Base-by-base conservation (phyloP, 1,140 invertebrate species). In the Linepithema humile region DNA sequence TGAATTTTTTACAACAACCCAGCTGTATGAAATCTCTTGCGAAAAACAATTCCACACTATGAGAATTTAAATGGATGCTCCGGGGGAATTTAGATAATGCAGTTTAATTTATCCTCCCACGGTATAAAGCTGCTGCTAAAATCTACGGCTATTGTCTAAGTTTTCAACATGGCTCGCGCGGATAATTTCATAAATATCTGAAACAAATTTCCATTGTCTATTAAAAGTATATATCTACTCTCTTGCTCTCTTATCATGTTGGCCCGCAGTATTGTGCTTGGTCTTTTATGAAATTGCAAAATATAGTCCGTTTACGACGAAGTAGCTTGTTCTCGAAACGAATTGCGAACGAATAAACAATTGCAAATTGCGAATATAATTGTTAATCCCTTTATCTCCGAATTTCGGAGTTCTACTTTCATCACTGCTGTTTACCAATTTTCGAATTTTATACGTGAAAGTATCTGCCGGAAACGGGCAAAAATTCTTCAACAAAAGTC, bases 1-100 rank as follows among this genome's bases (percentile, higher is more conserved):
- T 80, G 64, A 80, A 80, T 80, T 80, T 80, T 80, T 80, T 69
- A 69, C 62, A 80, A 80, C 48, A 80, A 80, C 64, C 23, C 75
- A 40, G 35, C 32, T 69, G 62, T 69, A 78, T 69, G 75, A 69
- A 80, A 80, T 80, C 60, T 80, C 48, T 40, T 45, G 75, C 62
- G 62, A 80, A 69, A 69, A 69, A 80, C 64, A 55, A 80, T 69
- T 69, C 64, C 62, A 35, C 62, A 12, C 48, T 32, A 45, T 43
- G 64, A 80, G 75, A 80, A 80, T 69, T 80, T 69, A 69, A 80
- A 80, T 80, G 75, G 62, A 67, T 69, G 75, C 64, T 53, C 62
- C 35, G 35, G 26, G 43, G 35, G 48, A 69, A 80, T 80, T 80
- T 80, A 55, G 75, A 80, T 80, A 80, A 80, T 69, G 48, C 62